Evolutionary conservation across 1,140 invertebrate genomes (phyloP).

Genomic region (Bacillus rossius): DNA sequence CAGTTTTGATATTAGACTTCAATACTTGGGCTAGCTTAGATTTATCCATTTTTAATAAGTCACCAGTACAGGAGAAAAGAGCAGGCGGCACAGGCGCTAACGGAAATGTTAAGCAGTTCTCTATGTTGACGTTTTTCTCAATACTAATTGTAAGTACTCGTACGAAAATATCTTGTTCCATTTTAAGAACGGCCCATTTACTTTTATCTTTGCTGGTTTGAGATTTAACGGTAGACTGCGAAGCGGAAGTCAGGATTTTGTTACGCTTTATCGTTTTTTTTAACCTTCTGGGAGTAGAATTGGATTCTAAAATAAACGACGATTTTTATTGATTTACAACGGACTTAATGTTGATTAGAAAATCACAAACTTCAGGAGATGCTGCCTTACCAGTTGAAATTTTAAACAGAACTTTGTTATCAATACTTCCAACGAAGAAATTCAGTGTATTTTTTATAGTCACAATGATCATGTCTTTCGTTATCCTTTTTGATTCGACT

Average conservation of each 20-base stretch:
- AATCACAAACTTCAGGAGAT: slow-evolving; percentile 25
- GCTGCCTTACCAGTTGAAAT: slow-evolving; percentile 29
- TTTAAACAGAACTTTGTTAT: slow-evolving; percentile 28
- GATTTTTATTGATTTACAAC: slow-evolving; percentile 25
- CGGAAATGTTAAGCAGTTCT: slow-evolving; percentile 28
- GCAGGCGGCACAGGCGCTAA: slow-evolving; percentile 31
- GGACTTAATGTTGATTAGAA: slow-evolving; percentile 23
- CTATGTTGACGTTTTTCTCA: slow-evolving; percentile 30
- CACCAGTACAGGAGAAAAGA: slow-evolving; percentile 28
- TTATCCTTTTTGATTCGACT: slow-evolving; percentile 26
- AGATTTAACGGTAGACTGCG: slow-evolving; percentile 19
- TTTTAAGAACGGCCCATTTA: slow-evolving; percentile 28
- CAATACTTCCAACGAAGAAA: slow-evolving; percentile 24
- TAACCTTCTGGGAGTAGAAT: slow-evolving; percentile 23
- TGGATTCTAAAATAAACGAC: slow-evolving; percentile 29
- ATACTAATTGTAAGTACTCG: slow-evolving; percentile 28
- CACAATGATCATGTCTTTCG: slow-evolving; percentile 21
- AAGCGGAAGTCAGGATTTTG: slow-evolving; percentile 32
- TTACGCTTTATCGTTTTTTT: slow-evolving; percentile 30
- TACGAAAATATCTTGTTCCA: slow-evolving; percentile 32
- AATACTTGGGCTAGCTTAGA: neutral
- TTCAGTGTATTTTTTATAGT: slow-evolving; percentile 22
- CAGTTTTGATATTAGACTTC: neutral
- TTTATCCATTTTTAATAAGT: slow-evolving; percentile 23
- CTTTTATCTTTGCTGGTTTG: slow-evolving; percentile 14